Base-by-base conservation (phyloP, 2,888 invertebrate species). In the Andrena flavipes region DNA sequence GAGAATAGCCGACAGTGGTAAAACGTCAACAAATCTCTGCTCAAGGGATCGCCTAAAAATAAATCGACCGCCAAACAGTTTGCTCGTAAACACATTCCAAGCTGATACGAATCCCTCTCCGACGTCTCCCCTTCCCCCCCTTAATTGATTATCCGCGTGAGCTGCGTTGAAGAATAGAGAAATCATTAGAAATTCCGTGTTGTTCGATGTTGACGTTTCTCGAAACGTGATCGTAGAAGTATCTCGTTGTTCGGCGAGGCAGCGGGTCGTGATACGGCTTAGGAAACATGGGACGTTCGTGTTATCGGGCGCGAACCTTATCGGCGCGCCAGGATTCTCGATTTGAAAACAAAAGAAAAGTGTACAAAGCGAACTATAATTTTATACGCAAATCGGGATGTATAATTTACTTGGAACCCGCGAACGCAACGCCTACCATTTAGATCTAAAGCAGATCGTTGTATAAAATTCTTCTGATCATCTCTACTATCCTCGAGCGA, bases 281-380 rank as follows among this genome's bases (percentile, higher is more conserved):
- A 62, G 5, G 51, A 13, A 49, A 60, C 23, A 10, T 26, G 56
- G 30, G 49, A 33, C 48, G 48, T 13, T 69, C 10, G 23, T 26
- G 56, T 64, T 30, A 13, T 30, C 60, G 30, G 62, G 30, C 60
- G 16, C 49, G 13, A 54, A n/a, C 49, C 67, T 64, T 51, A 23
- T 51, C 13, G 49, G 51, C 51, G 51, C 59, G 60, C 60, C 33
- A 65, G 33, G 64, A 70, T 71, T 54, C 78, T 65, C 35, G 78
- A 71, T 62, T 54, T n/a, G 30, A 23, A 54, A 64, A 68, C n/a
- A 65, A 48, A 67, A 54, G 51, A 42, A 68, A 64, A 84, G 59
- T 85, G 84, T 84, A 84, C 79, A 82, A 79, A 82, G 78, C 68
- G 63, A 79, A 74, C 74, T 84, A 81, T 79, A 84, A 76, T 82